These are phyloP conservation scores for Bombus haemorrhoidalis DNA, from an alignment of 1,140 invertebrate genomes.

Conservation along the genomic window DNA sequence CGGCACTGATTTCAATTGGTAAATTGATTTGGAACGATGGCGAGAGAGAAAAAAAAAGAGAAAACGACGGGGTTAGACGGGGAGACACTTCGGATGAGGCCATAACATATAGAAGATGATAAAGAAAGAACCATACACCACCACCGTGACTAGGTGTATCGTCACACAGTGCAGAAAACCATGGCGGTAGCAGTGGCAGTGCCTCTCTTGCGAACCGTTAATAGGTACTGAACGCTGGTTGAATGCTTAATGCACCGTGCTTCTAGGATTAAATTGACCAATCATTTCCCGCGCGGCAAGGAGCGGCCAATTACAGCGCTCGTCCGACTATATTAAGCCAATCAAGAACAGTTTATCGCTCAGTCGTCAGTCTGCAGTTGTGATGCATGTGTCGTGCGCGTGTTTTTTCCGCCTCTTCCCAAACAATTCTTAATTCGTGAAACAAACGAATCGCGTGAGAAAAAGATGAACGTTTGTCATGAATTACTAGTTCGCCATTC, in stretches of 20 bases:
- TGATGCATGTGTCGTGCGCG: slow-evolving; percentile 59
- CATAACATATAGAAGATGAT: slow-evolving; percentile 25
- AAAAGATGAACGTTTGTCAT: background rate
- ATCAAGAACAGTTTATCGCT: slow-evolving; percentile 83
- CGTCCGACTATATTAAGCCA: slow-evolving; percentile 82
- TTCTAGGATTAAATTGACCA: slow-evolving; percentile 83
- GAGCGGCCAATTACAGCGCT: slow-evolving; percentile 80
- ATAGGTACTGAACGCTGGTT: slow-evolving; percentile 81
- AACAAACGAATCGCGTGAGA: slow-evolving; percentile 23
- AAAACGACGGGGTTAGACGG: slow-evolving; percentile 30
- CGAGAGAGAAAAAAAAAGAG: slow-evolving; percentile 36
- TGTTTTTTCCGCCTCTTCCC: slow-evolving; percentile 22
- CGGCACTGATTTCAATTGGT: slow-evolving; percentile 82
- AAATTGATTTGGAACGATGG: slow-evolving; percentile 78
- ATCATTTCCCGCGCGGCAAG: slow-evolving; percentile 81
- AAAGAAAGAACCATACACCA: slow-evolving; percentile 48
- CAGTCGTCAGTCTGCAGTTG: slow-evolving; percentile 78
- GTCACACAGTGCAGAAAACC: slow-evolving; percentile 47
- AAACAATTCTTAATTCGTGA: slow-evolving; percentile 13
- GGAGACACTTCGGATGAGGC: background rate
- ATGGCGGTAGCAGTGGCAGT: slow-evolving; percentile 48
- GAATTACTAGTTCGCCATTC: background rate
- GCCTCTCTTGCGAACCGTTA: slow-evolving; percentile 71
- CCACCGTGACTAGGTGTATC: slow-evolving; percentile 36
- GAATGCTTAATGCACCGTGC: slow-evolving; percentile 81